Evolutionary conservation across 2,888 invertebrate species (phyloP).

Genomic region (Cosmia trapezina): DNA sequence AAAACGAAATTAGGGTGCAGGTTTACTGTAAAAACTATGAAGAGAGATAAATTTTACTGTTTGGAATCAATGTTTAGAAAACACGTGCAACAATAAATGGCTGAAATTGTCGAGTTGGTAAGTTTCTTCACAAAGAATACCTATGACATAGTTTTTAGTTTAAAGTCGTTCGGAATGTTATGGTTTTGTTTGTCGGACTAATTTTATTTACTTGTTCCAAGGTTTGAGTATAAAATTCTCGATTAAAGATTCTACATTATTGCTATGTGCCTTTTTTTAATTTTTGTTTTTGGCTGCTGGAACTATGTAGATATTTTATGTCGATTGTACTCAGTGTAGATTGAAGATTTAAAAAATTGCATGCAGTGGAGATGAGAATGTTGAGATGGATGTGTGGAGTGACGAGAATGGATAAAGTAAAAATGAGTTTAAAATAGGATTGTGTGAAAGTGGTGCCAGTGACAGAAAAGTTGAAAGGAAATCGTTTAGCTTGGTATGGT

Average conservation of each 20-base stretch:
- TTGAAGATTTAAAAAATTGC: too few species aligned
- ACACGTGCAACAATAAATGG: constrained; percentile 7
- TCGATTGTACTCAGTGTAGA: background rate
- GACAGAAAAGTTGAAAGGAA: too few species aligned
- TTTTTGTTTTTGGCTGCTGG: too few species aligned
- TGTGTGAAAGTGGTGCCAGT: too few species aligned
- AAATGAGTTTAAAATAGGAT: too few species aligned
- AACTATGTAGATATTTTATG: background rate
- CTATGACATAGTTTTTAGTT: constrained; percentile 18
- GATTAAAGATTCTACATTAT: background rate
- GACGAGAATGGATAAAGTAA: too few species aligned
- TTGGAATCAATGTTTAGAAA: constrained; percentile 16
- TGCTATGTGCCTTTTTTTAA: too few species aligned
- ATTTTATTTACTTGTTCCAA: constrained; percentile 5
- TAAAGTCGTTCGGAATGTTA: constrained; percentile 11
- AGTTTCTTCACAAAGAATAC: constrained; percentile 12
- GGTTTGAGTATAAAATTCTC: background rate
- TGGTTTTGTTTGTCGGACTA: constrained; percentile 25
- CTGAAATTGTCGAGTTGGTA: constrained; percentile 17
- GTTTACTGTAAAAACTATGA: background rate
- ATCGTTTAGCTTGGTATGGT: too few species aligned
- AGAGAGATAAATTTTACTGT: constrained; percentile 3
- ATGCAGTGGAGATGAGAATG: too few species aligned
- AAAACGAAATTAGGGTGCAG: too few species aligned
- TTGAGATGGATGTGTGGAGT: too few species aligned